phyloP scores from a whole-genome alignment of 1,140 invertebrate species.

The Lepidotrigona ventralis region DNA sequence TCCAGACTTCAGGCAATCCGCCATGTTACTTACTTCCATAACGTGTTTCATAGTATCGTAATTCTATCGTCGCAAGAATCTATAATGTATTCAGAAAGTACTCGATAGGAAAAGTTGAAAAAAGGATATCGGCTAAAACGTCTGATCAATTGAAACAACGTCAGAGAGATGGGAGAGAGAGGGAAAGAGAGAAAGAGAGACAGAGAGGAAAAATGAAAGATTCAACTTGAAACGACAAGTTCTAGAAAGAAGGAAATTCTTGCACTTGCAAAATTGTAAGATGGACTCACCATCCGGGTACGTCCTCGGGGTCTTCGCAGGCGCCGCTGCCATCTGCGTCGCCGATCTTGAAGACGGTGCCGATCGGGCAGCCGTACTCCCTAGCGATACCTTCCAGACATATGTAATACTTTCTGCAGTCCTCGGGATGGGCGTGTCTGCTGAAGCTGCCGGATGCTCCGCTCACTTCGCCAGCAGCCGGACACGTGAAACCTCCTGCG shows the following conservation, averaged over 20 bases:
- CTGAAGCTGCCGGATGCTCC: constrained; percentile 92
- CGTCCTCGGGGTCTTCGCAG: constrained; percentile 96
- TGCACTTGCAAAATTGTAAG: not conserved
- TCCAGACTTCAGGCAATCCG: too few species aligned
- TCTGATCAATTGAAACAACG: too few species aligned
- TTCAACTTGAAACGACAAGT: too few species aligned
- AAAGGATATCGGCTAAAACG: not conserved
- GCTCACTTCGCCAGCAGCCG: constrained; percentile 88
- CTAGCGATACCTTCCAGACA: constrained; percentile 93
- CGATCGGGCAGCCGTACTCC: constrained; percentile 97
- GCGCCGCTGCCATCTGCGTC: constrained; percentile 92
- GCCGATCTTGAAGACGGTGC: constrained; percentile 97
- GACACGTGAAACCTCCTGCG: constrained; percentile 93
- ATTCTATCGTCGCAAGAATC: not conserved
- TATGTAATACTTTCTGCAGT: constrained; percentile 97
- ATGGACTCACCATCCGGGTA: constrained; percentile 93
- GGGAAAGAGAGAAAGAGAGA: too few species aligned
- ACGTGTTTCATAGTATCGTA: not conserved
- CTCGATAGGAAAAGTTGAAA: too few species aligned
- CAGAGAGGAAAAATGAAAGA: too few species aligned
- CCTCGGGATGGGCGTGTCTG: constrained; percentile 95
- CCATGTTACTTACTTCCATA: not conserved
- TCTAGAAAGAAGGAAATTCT: too few species aligned
- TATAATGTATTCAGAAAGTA: not conserved
- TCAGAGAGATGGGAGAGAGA: too few species aligned